phyloP scores from a whole-genome alignment of 1,140 invertebrate genomes.

The Goniozus legneri region DNA sequence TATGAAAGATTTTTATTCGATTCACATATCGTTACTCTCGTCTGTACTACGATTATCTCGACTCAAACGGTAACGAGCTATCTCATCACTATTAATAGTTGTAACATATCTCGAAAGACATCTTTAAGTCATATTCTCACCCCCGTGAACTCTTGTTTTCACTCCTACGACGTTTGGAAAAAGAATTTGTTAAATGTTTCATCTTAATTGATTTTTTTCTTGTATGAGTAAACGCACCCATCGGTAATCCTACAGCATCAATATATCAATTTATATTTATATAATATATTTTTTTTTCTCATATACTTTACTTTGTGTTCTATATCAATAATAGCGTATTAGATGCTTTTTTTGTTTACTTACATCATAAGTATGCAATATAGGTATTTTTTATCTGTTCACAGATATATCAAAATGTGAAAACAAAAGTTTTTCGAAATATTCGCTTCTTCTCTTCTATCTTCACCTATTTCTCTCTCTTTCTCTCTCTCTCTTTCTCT shows the following conservation, averaged over 20 bases:
- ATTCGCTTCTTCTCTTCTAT: slow-evolving; percentile 27
- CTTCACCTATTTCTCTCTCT: not conserved
- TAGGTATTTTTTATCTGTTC: slow-evolving; percentile 45
- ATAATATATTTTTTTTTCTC: slow-evolving; percentile 42
- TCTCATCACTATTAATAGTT: no score
- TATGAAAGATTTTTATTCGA: no score
- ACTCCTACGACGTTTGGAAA: slow-evolving; percentile 24
- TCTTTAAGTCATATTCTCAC: no score
- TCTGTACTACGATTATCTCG: no score
- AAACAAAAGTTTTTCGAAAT: slow-evolving; percentile 48
- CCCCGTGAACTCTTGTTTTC: slow-evolving; percentile 26
- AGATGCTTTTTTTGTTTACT: slow-evolving; percentile 52
- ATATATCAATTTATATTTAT: slow-evolving; percentile 41
- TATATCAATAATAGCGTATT: slow-evolving; percentile 54
- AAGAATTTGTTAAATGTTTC: slow-evolving; percentile 16
- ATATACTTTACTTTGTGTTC: slow-evolving; percentile 48
- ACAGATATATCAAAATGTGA: slow-evolving; percentile 51
- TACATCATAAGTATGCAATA: slow-evolving; percentile 52
- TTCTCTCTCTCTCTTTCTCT: slow-evolving; percentile 9
- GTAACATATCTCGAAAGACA: no score
- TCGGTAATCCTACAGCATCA: slow-evolving; percentile 40
- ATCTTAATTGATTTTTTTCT: slow-evolving; percentile 16
- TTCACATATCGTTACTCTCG: no score
- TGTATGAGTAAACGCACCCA: slow-evolving; percentile 38
- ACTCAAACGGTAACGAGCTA: no score